Percentiles rank a stretch among this genome's conserved stretches.
These are phyloP conservation scores for Euwallacea similis DNA, from an alignment of 1,140 invertebrate genomes.

Conservation along the genomic window DNA sequence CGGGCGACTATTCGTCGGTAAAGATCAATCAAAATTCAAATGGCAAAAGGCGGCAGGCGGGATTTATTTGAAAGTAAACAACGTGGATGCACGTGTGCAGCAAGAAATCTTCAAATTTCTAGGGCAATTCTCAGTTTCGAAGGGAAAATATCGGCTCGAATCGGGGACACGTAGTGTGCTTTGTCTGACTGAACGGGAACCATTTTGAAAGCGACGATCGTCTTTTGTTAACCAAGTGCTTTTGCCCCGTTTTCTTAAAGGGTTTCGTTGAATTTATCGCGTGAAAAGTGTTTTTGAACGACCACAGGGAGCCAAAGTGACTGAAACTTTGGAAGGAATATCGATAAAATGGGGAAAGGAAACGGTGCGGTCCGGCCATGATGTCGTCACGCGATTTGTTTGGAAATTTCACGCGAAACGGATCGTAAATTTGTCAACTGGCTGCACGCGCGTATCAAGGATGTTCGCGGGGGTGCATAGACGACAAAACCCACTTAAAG, in stretches of 20 bases:
- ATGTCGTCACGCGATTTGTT: slow-evolving; percentile 43
- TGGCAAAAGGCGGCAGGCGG: slow-evolving; percentile 45
- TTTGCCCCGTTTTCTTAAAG: not conserved
- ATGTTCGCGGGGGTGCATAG: slow-evolving; percentile 56
- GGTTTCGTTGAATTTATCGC: not conserved
- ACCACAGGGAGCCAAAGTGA: too few relatives aligned
- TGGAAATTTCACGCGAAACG: slow-evolving; percentile 25
- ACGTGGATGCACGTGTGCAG: slow-evolving; percentile 29
- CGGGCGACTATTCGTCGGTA: slow-evolving; percentile 34
- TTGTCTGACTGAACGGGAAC: slow-evolving; percentile 59
- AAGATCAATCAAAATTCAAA: slow-evolving; percentile 46
- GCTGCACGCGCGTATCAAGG: slow-evolving; percentile 16
- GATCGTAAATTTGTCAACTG: slow-evolving; percentile 15
- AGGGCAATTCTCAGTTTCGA: slow-evolving; percentile 23
- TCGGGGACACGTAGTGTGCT: slow-evolving; percentile 43
- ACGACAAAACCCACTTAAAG: slow-evolving; percentile 42
- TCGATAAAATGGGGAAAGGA: slow-evolving; percentile 9
- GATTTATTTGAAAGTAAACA: slow-evolving; percentile 46
- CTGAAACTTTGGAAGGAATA: too few relatives aligned
- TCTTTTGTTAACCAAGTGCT: slow-evolving; percentile 25
- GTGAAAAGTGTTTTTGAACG: not conserved
- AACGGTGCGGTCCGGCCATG: slow-evolving; percentile 43
- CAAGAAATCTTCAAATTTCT: slow-evolving; percentile 17
- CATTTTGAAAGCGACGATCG: slow-evolving; percentile 58
- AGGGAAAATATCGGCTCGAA: slow-evolving; percentile 29